A percentile compares a stretch with the other conserved stretches of the same genome.
Evolutionary conservation across 2,113 vertebrate genomes (phyloP).

Genomic region (Callaeas wilsoni): DNA sequence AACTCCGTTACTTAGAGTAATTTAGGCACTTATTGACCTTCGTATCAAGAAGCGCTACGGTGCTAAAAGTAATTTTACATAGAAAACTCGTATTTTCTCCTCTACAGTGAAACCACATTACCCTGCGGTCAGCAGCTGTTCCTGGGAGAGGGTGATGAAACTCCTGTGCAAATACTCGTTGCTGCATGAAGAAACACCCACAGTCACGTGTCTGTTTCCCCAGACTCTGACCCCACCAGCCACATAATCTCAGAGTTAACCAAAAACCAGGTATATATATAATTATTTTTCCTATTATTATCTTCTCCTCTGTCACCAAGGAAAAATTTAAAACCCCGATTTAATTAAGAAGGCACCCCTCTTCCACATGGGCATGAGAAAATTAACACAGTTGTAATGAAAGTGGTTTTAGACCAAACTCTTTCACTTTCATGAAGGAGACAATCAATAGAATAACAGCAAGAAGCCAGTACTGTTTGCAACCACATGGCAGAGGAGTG

Average conservation of each 20-base stretch:
- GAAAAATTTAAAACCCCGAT: background rate
- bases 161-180: background rate
- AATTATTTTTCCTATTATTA: background rate
- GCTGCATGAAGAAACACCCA: background rate
- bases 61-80: background rate
- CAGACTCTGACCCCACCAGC: slow-evolving; percentile 26
- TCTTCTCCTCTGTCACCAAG: background rate
- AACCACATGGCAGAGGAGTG: background rate
- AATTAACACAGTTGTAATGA: accelerated
- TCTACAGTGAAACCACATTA: background rate
- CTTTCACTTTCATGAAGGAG: background rate
- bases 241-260: background rate
- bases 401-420: background rate
- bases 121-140: background rate
- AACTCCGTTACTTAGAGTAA: background rate
- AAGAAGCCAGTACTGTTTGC: background rate
- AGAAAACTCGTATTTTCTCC: background rate
- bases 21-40: slow-evolving; percentile 14
- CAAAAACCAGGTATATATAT: background rate
- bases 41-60: background rate
- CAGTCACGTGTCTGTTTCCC: background rate
- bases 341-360: background rate
- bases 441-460: accelerated
- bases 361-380: background rate
- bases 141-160: background rate